Evolutionary conservation across 2,797 vertebrate species (phyloP).

Genomic region (Halcyon smyrnensis): DNA sequence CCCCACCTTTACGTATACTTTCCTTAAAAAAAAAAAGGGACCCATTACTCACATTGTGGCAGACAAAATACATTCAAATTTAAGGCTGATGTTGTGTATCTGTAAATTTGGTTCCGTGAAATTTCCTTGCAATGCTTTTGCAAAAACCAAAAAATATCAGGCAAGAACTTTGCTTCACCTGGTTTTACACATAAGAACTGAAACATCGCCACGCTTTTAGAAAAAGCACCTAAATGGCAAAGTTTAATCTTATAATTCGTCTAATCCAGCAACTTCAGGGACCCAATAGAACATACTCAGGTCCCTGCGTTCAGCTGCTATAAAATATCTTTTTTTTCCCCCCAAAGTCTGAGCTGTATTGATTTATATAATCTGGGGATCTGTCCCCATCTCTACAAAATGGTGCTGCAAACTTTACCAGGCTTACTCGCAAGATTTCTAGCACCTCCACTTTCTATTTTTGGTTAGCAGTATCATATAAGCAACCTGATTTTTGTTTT

Average conservation of each 20-base stretch:
- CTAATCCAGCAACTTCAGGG: not conserved
- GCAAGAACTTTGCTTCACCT: not conserved
- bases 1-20: not conserved
- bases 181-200: not conserved
- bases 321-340: not conserved
- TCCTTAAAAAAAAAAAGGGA: not conserved
- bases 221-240: not conserved
- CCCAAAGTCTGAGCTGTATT: not conserved
- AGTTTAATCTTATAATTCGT: not conserved
- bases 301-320: not conserved
- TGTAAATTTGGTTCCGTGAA: not conserved
- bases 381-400: not conserved
- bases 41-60: not conserved
- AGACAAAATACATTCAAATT: conserved; percentile 17
- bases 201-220: not conserved
- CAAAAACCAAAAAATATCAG: not conserved
- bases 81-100: not conserved
- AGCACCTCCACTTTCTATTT: conserved; percentile 46
- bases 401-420: conserved; percentile 38
- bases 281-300: not conserved
- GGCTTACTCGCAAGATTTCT: conserved; percentile 32
- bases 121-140: not conserved
- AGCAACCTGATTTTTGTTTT: conserved; percentile 43
- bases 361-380: not conserved
- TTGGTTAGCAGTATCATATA: not conserved